These are phyloP conservation scores for Chromobotia macracanthus DNA, from an alignment of 2,797 vertebrate species.

Conservation along the genomic window DNA sequence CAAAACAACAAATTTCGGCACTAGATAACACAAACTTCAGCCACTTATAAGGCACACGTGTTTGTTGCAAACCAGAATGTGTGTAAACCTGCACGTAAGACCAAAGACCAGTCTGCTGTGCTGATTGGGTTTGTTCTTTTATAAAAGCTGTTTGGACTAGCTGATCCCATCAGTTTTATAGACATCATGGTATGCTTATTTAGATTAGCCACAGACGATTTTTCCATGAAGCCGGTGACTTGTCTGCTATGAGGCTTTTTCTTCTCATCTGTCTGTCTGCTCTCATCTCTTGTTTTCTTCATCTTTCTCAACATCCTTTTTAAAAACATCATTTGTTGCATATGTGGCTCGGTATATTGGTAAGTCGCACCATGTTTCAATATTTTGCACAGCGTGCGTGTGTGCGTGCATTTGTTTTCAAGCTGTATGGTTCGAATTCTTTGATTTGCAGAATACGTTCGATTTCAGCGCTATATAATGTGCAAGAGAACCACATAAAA, in stretches of 20 bases:
- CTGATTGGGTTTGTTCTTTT: not conserved
- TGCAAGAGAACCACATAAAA: slow-evolving; percentile 6
- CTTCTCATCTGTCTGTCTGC: not conserved
- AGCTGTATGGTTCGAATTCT: not conserved
- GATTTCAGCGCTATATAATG: not conserved
- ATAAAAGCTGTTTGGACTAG: not conserved
- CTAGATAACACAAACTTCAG: no score
- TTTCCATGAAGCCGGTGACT: not conserved
- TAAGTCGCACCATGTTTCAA: not conserved
- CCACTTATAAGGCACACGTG: no score
- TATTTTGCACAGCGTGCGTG: not conserved
- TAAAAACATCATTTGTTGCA: not conserved
- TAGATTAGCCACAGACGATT: not conserved
- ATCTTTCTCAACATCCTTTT: slow-evolving; percentile 25
- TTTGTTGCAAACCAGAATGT: not conserved
- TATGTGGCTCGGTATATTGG: not conserved
- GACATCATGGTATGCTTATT: not conserved
- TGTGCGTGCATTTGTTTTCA: not conserved
- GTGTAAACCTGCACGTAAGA: not conserved
- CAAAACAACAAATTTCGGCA: not conserved
- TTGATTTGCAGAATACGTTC: not conserved
- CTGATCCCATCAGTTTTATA: not conserved
- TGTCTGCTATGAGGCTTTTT: not conserved
- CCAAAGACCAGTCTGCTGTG: not conserved
- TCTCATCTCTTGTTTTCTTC: not conserved